Percentiles rank a stretch among this genome's conserved stretches.
Evolutionary conservation across 2,113 vertebrate species (phyloP).

Genomic region (Heterochromis multidens): DNA sequence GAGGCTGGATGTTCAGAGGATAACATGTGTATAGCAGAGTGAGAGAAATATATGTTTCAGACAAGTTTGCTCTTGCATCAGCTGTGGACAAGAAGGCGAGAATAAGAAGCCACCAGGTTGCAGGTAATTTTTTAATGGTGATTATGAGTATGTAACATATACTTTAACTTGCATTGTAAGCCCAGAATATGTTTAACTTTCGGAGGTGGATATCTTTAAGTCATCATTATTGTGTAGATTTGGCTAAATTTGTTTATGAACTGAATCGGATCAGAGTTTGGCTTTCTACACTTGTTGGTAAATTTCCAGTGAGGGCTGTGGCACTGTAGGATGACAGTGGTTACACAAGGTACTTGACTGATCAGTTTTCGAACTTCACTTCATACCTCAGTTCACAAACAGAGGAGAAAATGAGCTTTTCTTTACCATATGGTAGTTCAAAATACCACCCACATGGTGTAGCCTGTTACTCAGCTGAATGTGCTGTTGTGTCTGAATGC

Average conservation of each 20-base stretch:
- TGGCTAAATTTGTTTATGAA: not conserved
- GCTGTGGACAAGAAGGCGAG: constrained; percentile 1
- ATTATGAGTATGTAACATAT: not conserved
- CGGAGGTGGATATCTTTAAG: not conserved
- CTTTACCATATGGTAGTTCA: not conserved
- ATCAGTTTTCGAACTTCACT: not conserved
- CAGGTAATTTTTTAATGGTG: constrained; percentile 29
- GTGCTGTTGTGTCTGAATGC: constrained; percentile 11
- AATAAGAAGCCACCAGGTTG: not conserved
- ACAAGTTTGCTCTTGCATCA: constrained; percentile 29
- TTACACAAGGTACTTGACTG: not conserved
- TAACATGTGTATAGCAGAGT: constrained; percentile 8
- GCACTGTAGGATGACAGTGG: not conserved
- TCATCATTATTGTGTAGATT: not conserved
- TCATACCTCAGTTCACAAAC: not conserved
- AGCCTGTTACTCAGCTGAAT: not conserved
- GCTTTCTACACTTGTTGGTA: not conserved
- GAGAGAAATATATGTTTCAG: constrained; percentile 6
- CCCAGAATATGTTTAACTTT: not conserved
- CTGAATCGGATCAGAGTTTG: not conserved
- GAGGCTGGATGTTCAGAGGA: constrained; percentile 10
- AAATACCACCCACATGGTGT: not conserved
- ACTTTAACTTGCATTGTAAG: not conserved
- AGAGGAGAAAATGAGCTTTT: not conserved
- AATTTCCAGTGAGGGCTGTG: not conserved